Evolutionary conservation across 2,797 vertebrate species (phyloP), one percentile per base, ranked within the genome.

Genomic region (Chaenodraco wilsoni): DNA sequence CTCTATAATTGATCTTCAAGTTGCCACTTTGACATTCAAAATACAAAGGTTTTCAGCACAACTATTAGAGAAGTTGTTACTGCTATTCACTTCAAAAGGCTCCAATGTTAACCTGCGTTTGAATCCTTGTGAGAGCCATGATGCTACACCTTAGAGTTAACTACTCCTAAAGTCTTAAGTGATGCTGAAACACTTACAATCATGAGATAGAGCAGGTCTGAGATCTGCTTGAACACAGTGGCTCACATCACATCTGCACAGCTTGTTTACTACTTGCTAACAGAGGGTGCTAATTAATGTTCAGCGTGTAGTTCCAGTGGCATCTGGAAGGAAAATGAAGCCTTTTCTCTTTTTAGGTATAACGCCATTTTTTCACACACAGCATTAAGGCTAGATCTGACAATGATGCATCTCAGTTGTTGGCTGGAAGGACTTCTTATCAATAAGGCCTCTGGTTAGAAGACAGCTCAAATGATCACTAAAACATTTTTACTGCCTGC

Each of bases 271-370:
- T 52, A 75, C 70, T 69, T 45, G 66, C 49, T 58, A 78, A 81
- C 59, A 84, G 40, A 63, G 45, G 58, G 69, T 72, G 85, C 69
- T 78, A 87, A 89, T 85, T 86, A 74, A 79, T 76, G 77, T 83
- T 80, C 13, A 74, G 69, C 10, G 14, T 65, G 33, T 69, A 63
- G 58, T 76, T 66, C 72, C 57, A 67, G 57, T 59, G 41, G 41
- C 58, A 69, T 23, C 59, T 68, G 49, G 48, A 23, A 78, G 76
- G 65, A n/a, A 60, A 40, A 63, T 79, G 61, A n/a, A 37, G 15
- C 40, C 43, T 45, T 44, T 64, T 58, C 61, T 49, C 3, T 46
- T 60, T 60, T 70, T 41, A 72, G 31, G 68, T 75, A 64, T 52
- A 72, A 79, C 31, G 37, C 33, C 7, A 37, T 37, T 37, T 37